A percentile compares a stretch with the other conserved stretches of the same genome.
Conservation (phyloP, 2,797 vertebrate species). For the Oreochromis grahami region DNA sequence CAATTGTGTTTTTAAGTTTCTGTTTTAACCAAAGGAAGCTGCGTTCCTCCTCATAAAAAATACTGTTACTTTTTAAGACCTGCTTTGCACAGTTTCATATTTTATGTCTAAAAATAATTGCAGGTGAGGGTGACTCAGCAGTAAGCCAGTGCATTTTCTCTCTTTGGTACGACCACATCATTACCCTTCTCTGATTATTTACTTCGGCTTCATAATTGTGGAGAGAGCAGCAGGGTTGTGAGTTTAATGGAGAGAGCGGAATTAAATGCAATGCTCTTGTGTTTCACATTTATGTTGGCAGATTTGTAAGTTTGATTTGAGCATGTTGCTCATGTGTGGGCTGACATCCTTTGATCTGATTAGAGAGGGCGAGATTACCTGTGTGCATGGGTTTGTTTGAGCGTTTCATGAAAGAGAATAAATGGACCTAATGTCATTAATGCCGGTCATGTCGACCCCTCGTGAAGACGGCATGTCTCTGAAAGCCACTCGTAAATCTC, state of each 20-base stretch:
- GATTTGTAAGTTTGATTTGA: neutral
- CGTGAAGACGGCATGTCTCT: conserved; percentile 7
- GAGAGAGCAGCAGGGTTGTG: neutral
- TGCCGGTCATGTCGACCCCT: conserved; percentile 25
- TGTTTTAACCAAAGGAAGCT: neutral
- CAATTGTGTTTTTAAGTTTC: neutral
- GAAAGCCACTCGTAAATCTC: conserved; percentile 49
- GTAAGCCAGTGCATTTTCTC: conserved; percentile 1
- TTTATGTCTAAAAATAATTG: conserved; percentile 25
- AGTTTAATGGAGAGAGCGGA: neutral
- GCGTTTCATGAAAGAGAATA: neutral
- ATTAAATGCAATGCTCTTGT: neutral
- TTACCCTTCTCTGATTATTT: neutral
- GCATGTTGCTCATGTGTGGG: neutral
- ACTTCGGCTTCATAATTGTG: neutral
- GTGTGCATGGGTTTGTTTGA: neutral
- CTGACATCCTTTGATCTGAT: neutral
- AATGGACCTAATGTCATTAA: conserved; percentile 24
- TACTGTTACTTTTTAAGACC: neutral
- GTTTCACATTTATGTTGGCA: neutral
- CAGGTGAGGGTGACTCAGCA: conserved; percentile 21
- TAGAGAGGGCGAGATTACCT: neutral
- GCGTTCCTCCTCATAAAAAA: neutral
- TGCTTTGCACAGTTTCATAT: neutral
- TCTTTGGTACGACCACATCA: conserved; percentile 1